Percentiles rank a stretch among this genome's conserved stretches.
phyloP scores from a whole-genome alignment of 2,797 vertebrate genomes.

The Odontamblyopus rebecca region DNA sequence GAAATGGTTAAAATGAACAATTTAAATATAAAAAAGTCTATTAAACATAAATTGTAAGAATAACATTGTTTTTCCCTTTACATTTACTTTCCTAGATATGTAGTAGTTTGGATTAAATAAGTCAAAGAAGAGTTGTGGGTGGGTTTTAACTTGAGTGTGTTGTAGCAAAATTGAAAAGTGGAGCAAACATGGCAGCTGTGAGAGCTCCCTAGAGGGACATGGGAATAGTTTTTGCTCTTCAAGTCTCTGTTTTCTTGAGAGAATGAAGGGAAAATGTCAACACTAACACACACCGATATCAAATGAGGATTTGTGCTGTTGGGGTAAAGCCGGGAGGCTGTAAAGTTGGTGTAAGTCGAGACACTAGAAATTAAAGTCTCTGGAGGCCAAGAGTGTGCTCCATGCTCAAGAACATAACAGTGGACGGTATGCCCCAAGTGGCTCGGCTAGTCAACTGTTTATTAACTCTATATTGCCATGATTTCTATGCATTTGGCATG shows the following conservation, averaged over 20 bases:
- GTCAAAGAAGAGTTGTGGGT: constrained; percentile 23
- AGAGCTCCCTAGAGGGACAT: constrained; percentile 56
- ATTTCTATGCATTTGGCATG: constrained; percentile 58
- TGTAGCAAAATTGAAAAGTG: constrained; percentile 42
- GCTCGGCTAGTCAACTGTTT: constrained; percentile 62
- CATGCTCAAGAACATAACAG: constrained; percentile 38
- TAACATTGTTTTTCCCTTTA: background rate
- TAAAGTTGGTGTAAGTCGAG: constrained; percentile 61
- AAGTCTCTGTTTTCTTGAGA: constrained; percentile 52
- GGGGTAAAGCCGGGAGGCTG: constrained; percentile 15
- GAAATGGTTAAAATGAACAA: background rate
- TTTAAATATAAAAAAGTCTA: background rate
- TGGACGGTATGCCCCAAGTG: constrained; percentile 36
- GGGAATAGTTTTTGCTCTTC: constrained; percentile 67
- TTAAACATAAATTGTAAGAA: background rate
- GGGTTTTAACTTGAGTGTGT: constrained; percentile 23
- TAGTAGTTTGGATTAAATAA: constrained; percentile 38
- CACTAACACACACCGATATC: constrained; percentile 33
- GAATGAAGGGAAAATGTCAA: constrained; percentile 69
- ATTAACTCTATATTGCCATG: constrained; percentile 71
- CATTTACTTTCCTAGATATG: constrained; percentile 29
- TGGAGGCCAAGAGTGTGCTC: constrained; percentile 45
- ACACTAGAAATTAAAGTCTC: constrained; percentile 54
- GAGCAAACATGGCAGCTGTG: constrained; percentile 56
- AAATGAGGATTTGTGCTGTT: constrained; percentile 44